Evolutionary conservation across 2,113 vertebrate species (phyloP).

Genomic region (Corynorhinus townsendii): DNA sequence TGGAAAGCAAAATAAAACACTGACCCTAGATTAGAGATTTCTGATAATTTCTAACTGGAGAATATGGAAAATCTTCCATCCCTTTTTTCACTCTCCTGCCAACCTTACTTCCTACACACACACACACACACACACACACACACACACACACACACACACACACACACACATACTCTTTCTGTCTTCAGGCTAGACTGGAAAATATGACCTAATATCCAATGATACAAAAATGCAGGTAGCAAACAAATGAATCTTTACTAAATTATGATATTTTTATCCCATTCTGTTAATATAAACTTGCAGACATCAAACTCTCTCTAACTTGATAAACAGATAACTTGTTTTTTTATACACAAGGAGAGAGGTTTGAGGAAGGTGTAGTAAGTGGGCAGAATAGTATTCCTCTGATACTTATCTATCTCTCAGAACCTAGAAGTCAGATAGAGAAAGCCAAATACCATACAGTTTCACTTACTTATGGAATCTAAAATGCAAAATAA

Average conservation of each 20-base stretch:
- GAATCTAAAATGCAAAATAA: background rate
- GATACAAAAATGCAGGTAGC: background rate
- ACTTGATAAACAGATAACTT: background rate
- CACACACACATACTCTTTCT: background rate
- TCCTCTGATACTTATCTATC: background rate
- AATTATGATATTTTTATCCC: background rate
- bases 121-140: background rate
- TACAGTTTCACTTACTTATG: background rate
- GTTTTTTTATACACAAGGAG: background rate
- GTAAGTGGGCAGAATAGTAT: background rate
- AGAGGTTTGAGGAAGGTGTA: background rate
- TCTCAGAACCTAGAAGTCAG: background rate
- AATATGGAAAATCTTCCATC: background rate
- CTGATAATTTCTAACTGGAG: background rate
- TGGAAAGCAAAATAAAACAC: background rate
- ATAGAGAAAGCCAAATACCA: background rate
- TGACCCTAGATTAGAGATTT: background rate
- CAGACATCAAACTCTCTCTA: background rate
- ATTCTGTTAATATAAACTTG: background rate
- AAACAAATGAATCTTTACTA: background rate
- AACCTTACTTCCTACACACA: background rate
- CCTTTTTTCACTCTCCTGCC: background rate
- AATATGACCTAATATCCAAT: background rate
- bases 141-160: background rate
- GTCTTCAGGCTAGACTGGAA: background rate